Conservation (phyloP, 2,113 vertebrate genomes). For the Procavia capensis region DNA sequence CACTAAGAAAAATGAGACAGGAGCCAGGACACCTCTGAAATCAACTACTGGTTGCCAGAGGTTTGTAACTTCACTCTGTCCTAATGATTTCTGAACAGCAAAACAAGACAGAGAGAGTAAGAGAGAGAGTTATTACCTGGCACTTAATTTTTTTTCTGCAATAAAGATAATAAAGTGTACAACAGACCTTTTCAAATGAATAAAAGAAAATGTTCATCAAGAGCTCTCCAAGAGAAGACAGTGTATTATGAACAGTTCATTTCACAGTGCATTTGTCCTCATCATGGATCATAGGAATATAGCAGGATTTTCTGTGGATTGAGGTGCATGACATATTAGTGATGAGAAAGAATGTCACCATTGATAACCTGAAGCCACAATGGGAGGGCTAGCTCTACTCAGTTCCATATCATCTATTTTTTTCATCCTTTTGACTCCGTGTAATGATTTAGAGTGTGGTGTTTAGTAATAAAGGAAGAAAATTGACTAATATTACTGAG, state of each 20-base stretch:
- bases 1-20: neutral
- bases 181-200: constrained; percentile 64
- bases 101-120: neutral
- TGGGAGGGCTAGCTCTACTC: neutral
- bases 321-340: constrained; percentile 31
- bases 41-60: neutral
- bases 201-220: constrained; percentile 44
- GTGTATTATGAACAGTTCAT: constrained; percentile 46
- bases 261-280: constrained; percentile 55
- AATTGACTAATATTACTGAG: neutral
- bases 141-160: constrained; percentile 12
- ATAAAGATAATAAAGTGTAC: constrained; percentile 60
- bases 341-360: constrained; percentile 17
- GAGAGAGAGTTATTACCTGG: constrained; percentile 8
- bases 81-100: neutral
- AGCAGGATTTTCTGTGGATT: neutral
- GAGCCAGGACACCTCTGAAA: neutral
- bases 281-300: constrained; percentile 43
- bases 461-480: neutral
- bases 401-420: neutral
- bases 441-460: constrained; percentile 12
- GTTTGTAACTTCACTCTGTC: neutral
- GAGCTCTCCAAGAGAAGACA: constrained; percentile 30
- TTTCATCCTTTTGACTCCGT: neutral
- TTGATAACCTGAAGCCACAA: neutral